Conservation (phyloP, 2,797 vertebrate species). For the Babyrousa celebensis region DNA sequence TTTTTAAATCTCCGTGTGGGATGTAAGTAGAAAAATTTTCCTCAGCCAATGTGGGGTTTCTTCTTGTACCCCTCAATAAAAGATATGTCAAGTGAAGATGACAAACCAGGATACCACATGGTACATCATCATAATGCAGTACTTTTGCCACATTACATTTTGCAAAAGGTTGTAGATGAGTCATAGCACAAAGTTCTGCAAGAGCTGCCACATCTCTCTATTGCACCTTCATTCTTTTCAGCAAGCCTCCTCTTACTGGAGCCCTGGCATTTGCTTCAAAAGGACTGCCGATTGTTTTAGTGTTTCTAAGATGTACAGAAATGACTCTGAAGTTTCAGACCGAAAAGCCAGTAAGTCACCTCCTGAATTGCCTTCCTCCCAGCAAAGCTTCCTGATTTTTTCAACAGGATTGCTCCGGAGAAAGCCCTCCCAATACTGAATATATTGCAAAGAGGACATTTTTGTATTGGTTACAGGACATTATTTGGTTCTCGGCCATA, state of each 20-base stretch:
- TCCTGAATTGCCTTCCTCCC: background rate
- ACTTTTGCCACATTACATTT: constrained; percentile 83
- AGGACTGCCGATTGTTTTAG: background rate
- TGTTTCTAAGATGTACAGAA: background rate
- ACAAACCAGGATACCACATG: constrained; percentile 84
- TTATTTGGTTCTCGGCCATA: background rate
- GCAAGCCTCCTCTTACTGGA: constrained; percentile 17
- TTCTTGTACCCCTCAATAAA: constrained; percentile 88
- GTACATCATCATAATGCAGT: constrained; percentile 82
- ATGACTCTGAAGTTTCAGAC: constrained; percentile 15
- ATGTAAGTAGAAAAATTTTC: constrained; percentile 85
- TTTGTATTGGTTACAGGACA: background rate
- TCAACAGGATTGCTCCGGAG: background rate
- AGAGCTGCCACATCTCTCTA: background rate
- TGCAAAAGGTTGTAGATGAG: constrained; percentile 86
- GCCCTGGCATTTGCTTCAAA: constrained; percentile 7
- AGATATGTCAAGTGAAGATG: constrained; percentile 87
- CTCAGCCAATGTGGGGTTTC: constrained; percentile 85
- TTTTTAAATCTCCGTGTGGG: constrained; percentile 88
- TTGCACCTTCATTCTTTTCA: constrained; percentile 65
- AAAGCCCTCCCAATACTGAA: background rate
- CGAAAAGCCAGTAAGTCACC: background rate
- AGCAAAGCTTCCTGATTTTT: background rate
- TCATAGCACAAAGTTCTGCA: constrained; percentile 80
- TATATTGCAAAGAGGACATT: background rate